Evolutionary conservation across 2,797 vertebrate genomes (phyloP).

Genomic region (Sandelia bainsii): DNA sequence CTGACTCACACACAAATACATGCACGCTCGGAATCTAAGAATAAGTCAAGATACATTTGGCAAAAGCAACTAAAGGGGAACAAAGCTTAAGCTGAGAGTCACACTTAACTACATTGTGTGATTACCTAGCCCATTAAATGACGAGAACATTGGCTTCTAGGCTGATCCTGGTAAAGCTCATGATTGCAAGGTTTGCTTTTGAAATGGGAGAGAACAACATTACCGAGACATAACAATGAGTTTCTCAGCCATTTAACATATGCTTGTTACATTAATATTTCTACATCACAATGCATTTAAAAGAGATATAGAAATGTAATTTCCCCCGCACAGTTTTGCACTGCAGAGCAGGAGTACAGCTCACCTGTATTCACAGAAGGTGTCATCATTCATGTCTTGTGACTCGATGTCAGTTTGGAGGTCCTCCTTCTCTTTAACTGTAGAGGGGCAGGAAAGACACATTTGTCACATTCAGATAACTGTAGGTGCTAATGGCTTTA

Average conservation of each 20-base stretch:
- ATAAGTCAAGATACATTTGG: slow-evolving; percentile 38
- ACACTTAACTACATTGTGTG: slow-evolving; percentile 44
- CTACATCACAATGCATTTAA: slow-evolving; percentile 36
- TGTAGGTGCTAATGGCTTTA: slow-evolving; percentile 1
- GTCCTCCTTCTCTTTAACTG: slow-evolving; percentile 97
- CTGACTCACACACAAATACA: slow-evolving; percentile 33
- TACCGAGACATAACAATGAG: slow-evolving; percentile 56
- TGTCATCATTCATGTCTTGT: slow-evolving; percentile 89
- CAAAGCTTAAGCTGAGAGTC: slow-evolving; percentile 34
- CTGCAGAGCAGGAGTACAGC: slow-evolving; percentile 34
- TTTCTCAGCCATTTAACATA: slow-evolving; percentile 49
- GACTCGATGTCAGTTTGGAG: slow-evolving; percentile 88
- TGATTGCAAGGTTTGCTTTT: slow-evolving; percentile 77
- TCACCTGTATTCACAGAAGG: slow-evolving; percentile 95
- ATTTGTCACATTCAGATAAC: slow-evolving; percentile 34
- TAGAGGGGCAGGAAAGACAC: slow-evolving; percentile 44
- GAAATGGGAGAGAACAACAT: slow-evolving; percentile 68
- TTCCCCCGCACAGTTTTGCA: slow-evolving; percentile 35
- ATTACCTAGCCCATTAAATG: slow-evolving; percentile 78
- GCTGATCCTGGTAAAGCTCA: slow-evolving; percentile 73
- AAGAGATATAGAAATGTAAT: slow-evolving; percentile 35
- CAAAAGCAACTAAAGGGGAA: slow-evolving; percentile 49
- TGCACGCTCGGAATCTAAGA: slow-evolving; percentile 33
- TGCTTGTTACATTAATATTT: slow-evolving; percentile 38
- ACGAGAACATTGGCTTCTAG: slow-evolving; percentile 65